Base-by-base conservation (phyloP, 2,888 invertebrate genomes). In the Epinotia brunnichana region DNA sequence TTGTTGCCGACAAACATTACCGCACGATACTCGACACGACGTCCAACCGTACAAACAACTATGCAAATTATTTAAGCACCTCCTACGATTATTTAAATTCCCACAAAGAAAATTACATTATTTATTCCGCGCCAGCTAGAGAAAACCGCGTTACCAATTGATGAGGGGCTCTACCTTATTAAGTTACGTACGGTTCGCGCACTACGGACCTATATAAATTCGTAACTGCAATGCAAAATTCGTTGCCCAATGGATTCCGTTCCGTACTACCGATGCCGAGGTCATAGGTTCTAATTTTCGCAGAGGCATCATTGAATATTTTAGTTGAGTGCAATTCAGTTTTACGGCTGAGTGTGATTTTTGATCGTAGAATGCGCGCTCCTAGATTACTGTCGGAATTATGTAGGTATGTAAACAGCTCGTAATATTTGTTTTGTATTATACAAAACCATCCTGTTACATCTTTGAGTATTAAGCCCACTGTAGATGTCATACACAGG, bases 1-100 rank as follows among this genome's bases (percentile, higher is more conserved):
- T 70, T 63, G 63, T 80, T 81, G 80, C 86, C 79, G 81, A 78
- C 86, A 84, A 85, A 88, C 85, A 87, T 85, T 79, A 81, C 85
- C 83, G 82, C 87, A 88, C 87, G 84, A 87, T 84, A 85, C 82
- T 67, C 83, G 29, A 57, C 60, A 59, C 66, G 29, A 19, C 77
- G 54, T 78, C 82, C 78, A 78, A 83, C 81, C 81, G 84, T 19
- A 35, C 85, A 85, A 84, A 87, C 87, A 88, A 86, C 73, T 76
- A 76, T 63, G 29, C 24, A 39, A 63, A 73, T 59, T 63, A 63
- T 73, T 69, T 69, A 63, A 73, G 51, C 29, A 19, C 53, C 44
- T 57, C 57, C 62, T 69, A 54, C 57, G 62, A 73, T 73, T 69
- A 69, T 73, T 73, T 69, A 59, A 69, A 63, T 69, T 63, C 57